Evolutionary conservation across 37 sponge, comb jelly and placozoan genomes (phyloP), one percentile per base, ranked within the genome.

Genomic region (Diacarnus erythraeanus): DNA sequence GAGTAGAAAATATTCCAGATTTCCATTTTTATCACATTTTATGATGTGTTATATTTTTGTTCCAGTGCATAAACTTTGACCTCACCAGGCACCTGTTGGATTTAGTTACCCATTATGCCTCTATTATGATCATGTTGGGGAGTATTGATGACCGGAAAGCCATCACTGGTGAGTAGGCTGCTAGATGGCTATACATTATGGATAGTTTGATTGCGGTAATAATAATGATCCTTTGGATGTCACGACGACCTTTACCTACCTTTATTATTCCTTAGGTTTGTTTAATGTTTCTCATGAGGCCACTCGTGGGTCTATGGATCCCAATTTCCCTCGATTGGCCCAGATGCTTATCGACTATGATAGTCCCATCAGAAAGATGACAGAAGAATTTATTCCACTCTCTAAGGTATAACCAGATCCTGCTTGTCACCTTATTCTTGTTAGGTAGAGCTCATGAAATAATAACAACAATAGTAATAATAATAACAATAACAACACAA

Each of bases 341-440:
- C 91, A 95, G 75, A 87, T 98, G 98, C 54, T 98, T 5, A 71
- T 90, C 18, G 97, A 95, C 22, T 98, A 86, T 71, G 98, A 98
- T 22, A 67, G 85, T 38, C 94, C 98, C 3, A 69, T 98, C 47
- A 93, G 77, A 84, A 93, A 91, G 64, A 85, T 98, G 69, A 51
- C 85, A 5, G 98, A 98, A 44, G 98, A 98, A 42, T 95, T 98
- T 57, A 70, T 79, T 21, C 94, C 96, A 3, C 91, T 90, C 23
- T 83, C 93, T 17, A 89, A 92, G 73, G 94, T 85, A 51, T 36
- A n/a, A n/a, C n/a, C n/a, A n/a, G n/a, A n/a, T n/a, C n/a, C n/a
- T n/a, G n/a, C n/a, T n/a, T n/a, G n/a, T n/a, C n/a, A n/a, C n/a
- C n/a, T n/a, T n/a, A n/a, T n/a, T n/a, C n/a, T n/a, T n/a, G n/a